Percentiles rank a stretch among this genome's conserved stretches.
These are phyloP conservation scores for Diuraphis noxia DNA, from an alignment of 1,140 invertebrate genomes.

Conservation along the genomic window DNA sequence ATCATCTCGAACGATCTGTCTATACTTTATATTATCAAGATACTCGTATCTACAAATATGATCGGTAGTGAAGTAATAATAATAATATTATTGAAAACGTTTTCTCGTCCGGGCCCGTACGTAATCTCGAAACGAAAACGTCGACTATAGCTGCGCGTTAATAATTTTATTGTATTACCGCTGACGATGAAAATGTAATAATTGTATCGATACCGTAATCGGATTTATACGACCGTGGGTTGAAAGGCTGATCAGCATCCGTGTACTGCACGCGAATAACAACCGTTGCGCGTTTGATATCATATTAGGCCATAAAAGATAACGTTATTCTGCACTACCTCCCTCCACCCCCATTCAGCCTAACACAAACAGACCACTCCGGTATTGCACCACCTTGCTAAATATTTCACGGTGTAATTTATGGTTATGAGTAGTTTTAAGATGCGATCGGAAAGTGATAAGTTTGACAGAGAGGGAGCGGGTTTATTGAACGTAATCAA, in stretches of 20 bases:
- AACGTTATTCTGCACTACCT: background rate
- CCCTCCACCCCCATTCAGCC: background rate
- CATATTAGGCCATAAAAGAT: conserved; percentile 39
- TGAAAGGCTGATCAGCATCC: background rate
- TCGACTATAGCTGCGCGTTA: background rate
- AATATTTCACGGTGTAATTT: conserved; percentile 44
- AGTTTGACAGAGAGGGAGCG: conserved; percentile 25
- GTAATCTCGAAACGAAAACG: background rate
- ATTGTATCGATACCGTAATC: conserved; percentile 16
- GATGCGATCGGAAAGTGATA: conserved; percentile 53
- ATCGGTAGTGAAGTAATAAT: background rate
- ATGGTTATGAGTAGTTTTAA: conserved; percentile 31
- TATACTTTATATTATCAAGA: background rate
- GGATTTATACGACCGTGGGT: background rate
- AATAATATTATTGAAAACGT: conserved; percentile 2
- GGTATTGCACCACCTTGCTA: background rate
- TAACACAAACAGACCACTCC: background rate
- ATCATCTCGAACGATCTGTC: background rate
- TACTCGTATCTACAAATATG: background rate
- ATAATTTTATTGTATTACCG: background rate
- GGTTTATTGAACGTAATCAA: conserved; percentile 53
- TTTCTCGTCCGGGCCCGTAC: background rate
- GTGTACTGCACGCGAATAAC: background rate
- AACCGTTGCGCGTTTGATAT: background rate
- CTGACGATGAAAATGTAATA: conserved; percentile 4